Conservation (phyloP, 2,888 invertebrate species). For the Geotrupes spiniger region DNA sequence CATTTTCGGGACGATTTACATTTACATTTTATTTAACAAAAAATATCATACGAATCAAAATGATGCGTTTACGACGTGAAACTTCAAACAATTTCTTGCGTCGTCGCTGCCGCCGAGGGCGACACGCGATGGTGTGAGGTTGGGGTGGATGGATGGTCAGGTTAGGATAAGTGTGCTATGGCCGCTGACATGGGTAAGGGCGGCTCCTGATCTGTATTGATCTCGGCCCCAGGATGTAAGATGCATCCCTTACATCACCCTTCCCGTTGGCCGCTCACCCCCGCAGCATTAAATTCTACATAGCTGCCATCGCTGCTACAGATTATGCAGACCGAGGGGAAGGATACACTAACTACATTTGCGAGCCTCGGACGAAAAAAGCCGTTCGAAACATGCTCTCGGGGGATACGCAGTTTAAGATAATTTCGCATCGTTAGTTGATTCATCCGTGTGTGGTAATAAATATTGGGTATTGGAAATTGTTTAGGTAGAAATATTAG, state of each 20-base stretch:
- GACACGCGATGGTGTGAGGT: slow-evolving; percentile 29
- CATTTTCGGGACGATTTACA: no score
- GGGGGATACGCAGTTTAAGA: no score
- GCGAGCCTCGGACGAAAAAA: no score
- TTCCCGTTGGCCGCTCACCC: slow-evolving; percentile 30
- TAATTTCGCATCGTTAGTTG: no score
- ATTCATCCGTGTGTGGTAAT: no score
- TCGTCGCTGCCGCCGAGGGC: slow-evolving; percentile 29
- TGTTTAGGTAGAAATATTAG: no score
- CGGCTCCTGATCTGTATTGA: slow-evolving; percentile 54
- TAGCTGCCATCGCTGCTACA: slow-evolving; percentile 4
- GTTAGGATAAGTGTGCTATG: slow-evolving; percentile 41
- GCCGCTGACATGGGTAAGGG: slow-evolving; percentile 52
- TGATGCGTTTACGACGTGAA: no score
- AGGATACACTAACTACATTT: neutral
- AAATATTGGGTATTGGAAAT: no score
- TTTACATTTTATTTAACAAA: no score
- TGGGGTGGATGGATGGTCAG: slow-evolving; percentile 28
- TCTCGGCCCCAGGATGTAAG: slow-evolving; percentile 51
- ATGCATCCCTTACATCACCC: slow-evolving; percentile 50
- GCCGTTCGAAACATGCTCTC: no score
- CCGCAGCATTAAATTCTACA: slow-evolving; percentile 17
- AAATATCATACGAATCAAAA: no score
- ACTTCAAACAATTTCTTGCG: slow-evolving; percentile 28
- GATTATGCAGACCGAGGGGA: slow-evolving; percentile 4